Conservation (phyloP, 2,888 invertebrate genomes). For the Lacanobia wlatinum region DNA sequence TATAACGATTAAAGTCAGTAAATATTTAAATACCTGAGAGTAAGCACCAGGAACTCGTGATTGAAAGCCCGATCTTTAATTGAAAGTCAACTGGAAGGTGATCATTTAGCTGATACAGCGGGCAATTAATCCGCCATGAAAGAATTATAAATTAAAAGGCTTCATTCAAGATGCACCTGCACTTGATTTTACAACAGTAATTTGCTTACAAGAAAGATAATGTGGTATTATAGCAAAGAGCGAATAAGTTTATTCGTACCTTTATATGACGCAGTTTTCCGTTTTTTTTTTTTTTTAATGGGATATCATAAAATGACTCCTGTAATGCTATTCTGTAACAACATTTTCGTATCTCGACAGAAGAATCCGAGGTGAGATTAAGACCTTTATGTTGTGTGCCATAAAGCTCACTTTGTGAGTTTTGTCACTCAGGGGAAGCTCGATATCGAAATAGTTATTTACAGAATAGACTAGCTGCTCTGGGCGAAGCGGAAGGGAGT, state of each 20-base stretch:
- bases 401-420: too few relatives aligned
- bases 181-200: neutral
- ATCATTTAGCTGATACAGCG: conserved; percentile 38
- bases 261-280: neutral
- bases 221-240: neutral
- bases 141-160: conserved; percentile 13
- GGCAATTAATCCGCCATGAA: conserved; percentile 21
- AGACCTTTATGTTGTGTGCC: too few relatives aligned
- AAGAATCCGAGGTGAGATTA: too few relatives aligned
- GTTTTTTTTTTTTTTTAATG: too few relatives aligned
- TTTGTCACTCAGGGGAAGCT: too few relatives aligned
- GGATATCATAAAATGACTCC: too few relatives aligned
- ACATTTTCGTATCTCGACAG: too few relatives aligned
- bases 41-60: conserved; percentile 50
- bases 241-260: neutral
- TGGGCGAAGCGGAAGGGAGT: too few relatives aligned
- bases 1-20: conserved; percentile 64
- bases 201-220: neutral
- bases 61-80: conserved; percentile 51
- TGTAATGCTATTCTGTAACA: too few relatives aligned
- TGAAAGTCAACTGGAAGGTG: conserved; percentile 48
- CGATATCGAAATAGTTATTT: too few relatives aligned
- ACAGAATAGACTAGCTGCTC: too few relatives aligned
- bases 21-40: conserved; percentile 64
- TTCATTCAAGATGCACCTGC: neutral